Evolutionary conservation across 2,888 invertebrate species (phyloP), one percentile per base, ranked within the genome.

Genomic region (Leptopilina myrica): DNA sequence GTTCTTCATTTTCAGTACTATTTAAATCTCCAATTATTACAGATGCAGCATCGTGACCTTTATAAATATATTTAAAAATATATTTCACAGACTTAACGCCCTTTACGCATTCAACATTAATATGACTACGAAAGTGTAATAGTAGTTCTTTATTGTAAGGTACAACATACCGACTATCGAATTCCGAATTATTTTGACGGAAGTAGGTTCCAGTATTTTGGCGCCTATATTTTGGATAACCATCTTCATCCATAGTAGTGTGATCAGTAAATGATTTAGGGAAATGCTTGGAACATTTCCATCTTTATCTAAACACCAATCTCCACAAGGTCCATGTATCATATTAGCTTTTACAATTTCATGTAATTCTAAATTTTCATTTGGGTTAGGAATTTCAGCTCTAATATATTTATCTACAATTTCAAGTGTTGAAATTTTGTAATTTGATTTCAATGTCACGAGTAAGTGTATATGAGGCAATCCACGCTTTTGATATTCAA

Each of bases 101-200:
- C 15, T 81, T 81, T 76, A 86, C 86, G 43, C 86, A 73, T 80
- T 86, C 85, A 15, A 87, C 85, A 73, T 87, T 88, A 11, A 81
- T 79, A 75, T 81, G 77, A 15, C 77, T 66, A 49, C 79, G 66
- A 20, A 77, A 75, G 20, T 40, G 12, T n/a, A 20, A 64, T 65
- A 64, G 66, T 15, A n/a, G 64, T 1, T 64, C n/a, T 64, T 64
- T 43, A 64, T 64, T 64, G 33, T 64, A 33, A 9, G 88, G 88
- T 11, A 90, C 89, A 53, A 89, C 86, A 83, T 85, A 87, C 8
- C 85, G 79, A 80, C 89, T 90, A 80, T 90, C 88, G 59, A 88
- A 67, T 75, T 59, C 65, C 56, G 78, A 64, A 56, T 81, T 79
- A 67, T 77, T 65, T 8, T 64, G 43, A 65, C 77, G 78, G 49